Base-by-base conservation (phyloP, 2,797 vertebrate species). In the Enteromius thamalakanensis region DNA sequence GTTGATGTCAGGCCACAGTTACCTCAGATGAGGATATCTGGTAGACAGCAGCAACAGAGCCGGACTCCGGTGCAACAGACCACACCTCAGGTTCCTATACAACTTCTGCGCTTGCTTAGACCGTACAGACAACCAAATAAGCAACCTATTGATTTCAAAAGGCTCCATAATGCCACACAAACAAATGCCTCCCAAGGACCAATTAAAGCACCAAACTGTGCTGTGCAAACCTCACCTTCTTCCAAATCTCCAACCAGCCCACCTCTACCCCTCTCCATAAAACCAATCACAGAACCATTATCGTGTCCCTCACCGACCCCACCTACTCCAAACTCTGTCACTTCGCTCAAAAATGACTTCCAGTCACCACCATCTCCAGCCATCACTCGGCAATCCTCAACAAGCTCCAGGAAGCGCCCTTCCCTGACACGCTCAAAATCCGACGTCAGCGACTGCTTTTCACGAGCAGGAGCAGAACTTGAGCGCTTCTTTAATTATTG, bases 401-500 rank as follows among this genome's bases (percentile, higher is more conserved):
- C 91, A 26, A 92, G 94, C 87, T 93, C 94, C 87, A 91, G 91
- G 79, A 90, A 93, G 42, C 92, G 94, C 0, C 92, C 94, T 1
- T 94, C 95, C 12, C 92, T 98, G 84, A 96, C 96, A 11, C 95
- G 97, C 55, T 98, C 98, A 40, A 98, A 98, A 83, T 99, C 98
- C 0, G 98, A 99, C 93, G 91, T 99, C 93, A 99, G 97, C 0
- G 97, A 98, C 89, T 94, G 96, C 0, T 96, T 93, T 81, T 99
- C 97, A 0, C 89, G 98, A 1, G 96, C 95, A 37, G 96, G 95
- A 0, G 97, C 96, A 0, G 96, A 99, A 84, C 91, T 98, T 29
- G 97, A 99, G 84, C 97, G 97, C 68, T 99, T 99, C 93, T 99
- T 99, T 92, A 98, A 98, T 93, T 96, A 97, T 90, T 99, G 98